A percentile compares a stretch with the other conserved stretches of the same genome.
phyloP scores from a whole-genome alignment of 2,797 vertebrate genomes.

The Acestrorhynchus altus region DNA sequence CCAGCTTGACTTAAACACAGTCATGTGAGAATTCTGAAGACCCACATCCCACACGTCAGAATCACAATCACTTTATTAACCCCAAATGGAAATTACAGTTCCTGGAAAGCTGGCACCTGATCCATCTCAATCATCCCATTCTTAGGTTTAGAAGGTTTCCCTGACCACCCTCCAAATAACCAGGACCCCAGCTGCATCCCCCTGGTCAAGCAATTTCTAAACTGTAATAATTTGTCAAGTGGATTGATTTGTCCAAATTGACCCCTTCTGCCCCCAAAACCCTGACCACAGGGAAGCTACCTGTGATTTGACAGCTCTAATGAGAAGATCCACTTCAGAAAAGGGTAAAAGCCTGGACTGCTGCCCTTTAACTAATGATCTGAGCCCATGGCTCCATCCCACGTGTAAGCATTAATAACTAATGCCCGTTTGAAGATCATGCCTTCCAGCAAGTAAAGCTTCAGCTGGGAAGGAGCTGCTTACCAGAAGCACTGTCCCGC shows the following conservation, averaged over 20 bases:
- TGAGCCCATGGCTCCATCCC: neutral
- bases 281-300: neutral
- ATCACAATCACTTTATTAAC: too few species aligned
- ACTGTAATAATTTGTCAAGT: neutral
- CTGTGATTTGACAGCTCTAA: neutral
- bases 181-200: neutral
- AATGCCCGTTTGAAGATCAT: neutral
- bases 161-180: too few species aligned
- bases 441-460: neutral
- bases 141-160: too few species aligned
- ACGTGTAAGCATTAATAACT: neutral
- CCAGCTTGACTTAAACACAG: too few species aligned
- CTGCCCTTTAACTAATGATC: constrained; percentile 14
- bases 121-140: too few species aligned
- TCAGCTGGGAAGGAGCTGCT: neutral
- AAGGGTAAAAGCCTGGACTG: neutral
- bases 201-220: neutral
- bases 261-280: neutral
- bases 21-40: too few species aligned
- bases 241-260: neutral
- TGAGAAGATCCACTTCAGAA: neutral
- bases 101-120: too few species aligned
- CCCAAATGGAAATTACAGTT: too few species aligned
- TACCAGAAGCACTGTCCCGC: constrained; percentile 1
- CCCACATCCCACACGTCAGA: too few species aligned